phyloP scores from a whole-genome alignment of 2,113 vertebrate genomes.

The Theristicus caerulescens region DNA sequence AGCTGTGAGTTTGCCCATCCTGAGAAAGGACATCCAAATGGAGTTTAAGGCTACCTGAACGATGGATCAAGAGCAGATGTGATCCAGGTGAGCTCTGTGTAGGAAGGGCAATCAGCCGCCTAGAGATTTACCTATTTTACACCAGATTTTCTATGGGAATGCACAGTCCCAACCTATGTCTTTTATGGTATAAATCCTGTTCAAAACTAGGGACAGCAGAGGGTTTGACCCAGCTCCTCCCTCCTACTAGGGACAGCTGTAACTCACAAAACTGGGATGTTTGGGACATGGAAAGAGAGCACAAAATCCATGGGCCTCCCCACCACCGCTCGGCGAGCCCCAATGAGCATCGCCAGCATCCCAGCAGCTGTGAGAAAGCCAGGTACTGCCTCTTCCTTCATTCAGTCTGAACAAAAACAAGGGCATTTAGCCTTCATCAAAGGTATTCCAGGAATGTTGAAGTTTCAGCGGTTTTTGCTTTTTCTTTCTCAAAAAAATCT shows the following conservation, averaged over 20 bases:
- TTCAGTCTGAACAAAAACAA: neutral
- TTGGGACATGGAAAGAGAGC: neutral
- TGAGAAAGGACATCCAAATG: neutral
- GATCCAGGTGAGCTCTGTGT: neutral
- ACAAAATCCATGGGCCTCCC: neutral
- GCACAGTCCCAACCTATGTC: neutral
- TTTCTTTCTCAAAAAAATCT: neutral
- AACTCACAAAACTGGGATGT: neutral
- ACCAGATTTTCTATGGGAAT: neutral
- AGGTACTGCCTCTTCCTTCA: neutral
- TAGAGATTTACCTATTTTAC: neutral
- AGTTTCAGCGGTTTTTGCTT: neutral
- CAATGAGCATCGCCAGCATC: neutral
- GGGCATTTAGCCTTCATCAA: neutral
- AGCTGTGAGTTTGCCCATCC: neutral
- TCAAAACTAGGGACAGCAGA: neutral
- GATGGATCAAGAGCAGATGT: neutral
- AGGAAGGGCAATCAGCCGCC: neutral
- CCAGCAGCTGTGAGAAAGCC: neutral
- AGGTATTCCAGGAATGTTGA: constrained; percentile 49
- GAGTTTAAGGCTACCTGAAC: neutral
- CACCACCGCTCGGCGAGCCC: neutral
- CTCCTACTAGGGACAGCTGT: neutral
- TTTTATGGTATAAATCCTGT: neutral
- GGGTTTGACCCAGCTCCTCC: neutral